These are phyloP conservation scores for Argopecten irradians DNA, from an alignment of 1,140 invertebrate species.

Conservation along the genomic window DNA sequence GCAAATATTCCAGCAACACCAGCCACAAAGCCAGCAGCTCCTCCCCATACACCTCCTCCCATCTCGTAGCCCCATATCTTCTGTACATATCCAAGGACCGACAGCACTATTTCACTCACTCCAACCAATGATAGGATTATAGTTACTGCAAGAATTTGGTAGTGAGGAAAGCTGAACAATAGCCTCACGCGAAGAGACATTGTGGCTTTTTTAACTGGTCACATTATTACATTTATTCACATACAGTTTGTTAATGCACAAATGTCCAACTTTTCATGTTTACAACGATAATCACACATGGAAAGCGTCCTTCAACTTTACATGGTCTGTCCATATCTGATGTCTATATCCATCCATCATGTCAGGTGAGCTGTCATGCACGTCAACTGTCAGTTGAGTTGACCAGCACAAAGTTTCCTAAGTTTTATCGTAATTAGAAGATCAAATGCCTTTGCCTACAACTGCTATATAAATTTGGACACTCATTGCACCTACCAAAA, in stretches of 20 bases:
- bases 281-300: neutral
- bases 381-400: neutral
- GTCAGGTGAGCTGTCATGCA: neutral
- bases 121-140: conserved; percentile 41
- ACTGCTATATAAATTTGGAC: neutral
- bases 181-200: conserved; percentile 48
- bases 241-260: neutral
- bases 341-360: neutral
- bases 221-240: neutral
- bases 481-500: neutral
- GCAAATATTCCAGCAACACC: conserved; percentile 44
- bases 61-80: conserved; percentile 50
- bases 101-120: conserved; percentile 37
- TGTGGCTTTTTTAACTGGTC: neutral
- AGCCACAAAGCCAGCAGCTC: conserved; percentile 28
- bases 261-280: neutral
- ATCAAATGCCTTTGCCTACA: no score
- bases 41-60: conserved; percentile 45
- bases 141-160: conserved; percentile 40
- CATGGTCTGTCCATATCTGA: no score
- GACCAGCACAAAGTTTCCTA: neutral
- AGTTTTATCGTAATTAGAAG: no score
- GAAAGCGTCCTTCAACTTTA: neutral
- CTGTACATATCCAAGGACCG: conserved; percentile 40
- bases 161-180: conserved; percentile 48